Evolutionary conservation across 2,797 vertebrate genomes (phyloP).

Genomic region (Balearica regulorum): DNA sequence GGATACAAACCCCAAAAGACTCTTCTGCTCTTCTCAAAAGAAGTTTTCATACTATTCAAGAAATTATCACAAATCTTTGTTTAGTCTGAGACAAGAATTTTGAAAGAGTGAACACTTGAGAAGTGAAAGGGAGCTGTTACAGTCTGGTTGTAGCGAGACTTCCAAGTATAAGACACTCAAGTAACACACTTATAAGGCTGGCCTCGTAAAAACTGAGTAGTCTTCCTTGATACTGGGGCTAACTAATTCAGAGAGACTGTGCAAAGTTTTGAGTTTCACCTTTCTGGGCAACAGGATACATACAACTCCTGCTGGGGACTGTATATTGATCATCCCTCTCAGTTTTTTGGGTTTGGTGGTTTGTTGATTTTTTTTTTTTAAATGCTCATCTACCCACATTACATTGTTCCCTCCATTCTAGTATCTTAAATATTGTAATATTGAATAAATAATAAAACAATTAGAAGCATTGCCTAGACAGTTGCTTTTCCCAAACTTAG

Average conservation of each 20-base stretch:
- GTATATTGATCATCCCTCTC: neutral
- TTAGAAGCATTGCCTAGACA: neutral
- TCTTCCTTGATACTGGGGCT: neutral
- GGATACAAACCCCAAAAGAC: neutral
- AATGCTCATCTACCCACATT: neutral
- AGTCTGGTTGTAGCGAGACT: neutral
- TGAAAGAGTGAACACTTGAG: neutral
- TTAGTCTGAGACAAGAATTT: neutral
- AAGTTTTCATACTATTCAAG: neutral
- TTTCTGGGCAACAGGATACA: neutral
- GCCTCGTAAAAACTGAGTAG: neutral
- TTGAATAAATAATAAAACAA: neutral
- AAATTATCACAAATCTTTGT: neutral
- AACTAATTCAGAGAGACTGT: neutral
- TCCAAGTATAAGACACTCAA: neutral
- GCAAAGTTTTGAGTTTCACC: neutral
- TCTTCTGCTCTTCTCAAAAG: neutral
- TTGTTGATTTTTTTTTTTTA: neutral
- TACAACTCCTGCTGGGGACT: neutral
- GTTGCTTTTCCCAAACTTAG: neutral
- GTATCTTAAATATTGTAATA: neutral
- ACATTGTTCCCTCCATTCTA: neutral
- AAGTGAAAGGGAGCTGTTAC: neutral
- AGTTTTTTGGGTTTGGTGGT: neutral
- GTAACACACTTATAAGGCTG: neutral